phyloP scores from a whole-genome alignment of 2,113 vertebrate species.

The Colossoma macropomum region DNA sequence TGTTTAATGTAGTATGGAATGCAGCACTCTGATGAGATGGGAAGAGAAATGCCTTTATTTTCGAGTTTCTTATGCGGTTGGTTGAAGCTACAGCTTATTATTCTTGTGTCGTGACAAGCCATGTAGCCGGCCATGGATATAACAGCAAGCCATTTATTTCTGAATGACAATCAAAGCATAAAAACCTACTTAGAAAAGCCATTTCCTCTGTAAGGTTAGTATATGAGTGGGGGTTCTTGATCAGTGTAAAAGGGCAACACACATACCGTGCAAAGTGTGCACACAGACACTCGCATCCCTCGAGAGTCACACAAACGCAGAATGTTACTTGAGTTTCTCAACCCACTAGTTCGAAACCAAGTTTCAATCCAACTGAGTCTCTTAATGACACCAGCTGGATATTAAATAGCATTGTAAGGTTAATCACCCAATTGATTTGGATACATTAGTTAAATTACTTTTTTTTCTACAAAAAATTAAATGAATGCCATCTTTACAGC shows the following conservation, averaged over 20 bases:
- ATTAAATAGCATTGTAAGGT: constrained; percentile 37
- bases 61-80: neutral
- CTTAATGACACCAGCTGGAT: constrained; percentile 38
- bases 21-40: neutral
- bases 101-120: neutral
- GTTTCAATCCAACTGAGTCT: neutral
- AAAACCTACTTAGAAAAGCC: neutral
- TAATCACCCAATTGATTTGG: constrained; percentile 38
- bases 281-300: neutral
- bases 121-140: neutral
- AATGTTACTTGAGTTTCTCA: constrained; percentile 2
- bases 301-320: neutral
- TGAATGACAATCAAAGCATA: neutral
- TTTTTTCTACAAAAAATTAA: constrained; percentile 43
- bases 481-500: constrained; percentile 57
- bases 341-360: neutral
- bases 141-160: neutral
- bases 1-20: neutral
- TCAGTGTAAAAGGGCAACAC: constrained; percentile 2
- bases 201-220: neutral
- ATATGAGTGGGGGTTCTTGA: neutral
- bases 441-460: constrained; percentile 45
- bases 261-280: neutral
- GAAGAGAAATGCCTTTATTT: neutral
- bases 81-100: neutral